These are phyloP conservation scores for Delphinus delphis DNA, from an alignment of 2,113 vertebrate species.

Conservation along the genomic window DNA sequence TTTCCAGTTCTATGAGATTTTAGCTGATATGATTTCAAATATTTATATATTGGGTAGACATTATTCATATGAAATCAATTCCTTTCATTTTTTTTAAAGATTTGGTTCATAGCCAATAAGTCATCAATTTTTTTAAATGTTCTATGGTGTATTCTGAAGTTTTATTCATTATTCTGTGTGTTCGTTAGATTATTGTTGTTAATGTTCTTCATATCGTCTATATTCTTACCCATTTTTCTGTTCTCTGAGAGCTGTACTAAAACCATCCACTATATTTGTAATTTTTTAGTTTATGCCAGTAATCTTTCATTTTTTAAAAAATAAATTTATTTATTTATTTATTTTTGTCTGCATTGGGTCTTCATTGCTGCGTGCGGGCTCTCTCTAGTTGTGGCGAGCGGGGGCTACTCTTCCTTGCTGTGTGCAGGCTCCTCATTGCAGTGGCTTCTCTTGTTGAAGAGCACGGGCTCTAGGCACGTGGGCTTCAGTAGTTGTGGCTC, in stretches of 20 bases:
- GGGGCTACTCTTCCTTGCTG: too few relatives aligned
- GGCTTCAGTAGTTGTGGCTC: too few relatives aligned
- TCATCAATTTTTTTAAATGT: not conserved
- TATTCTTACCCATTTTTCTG: not conserved
- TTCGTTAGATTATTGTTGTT: fast-evolving
- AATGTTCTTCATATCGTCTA: fast-evolving
- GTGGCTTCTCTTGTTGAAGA: too few relatives aligned
- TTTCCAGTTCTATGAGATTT: not conserved
- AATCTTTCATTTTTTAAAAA: not conserved
- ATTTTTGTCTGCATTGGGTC: too few relatives aligned
- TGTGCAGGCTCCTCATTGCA: too few relatives aligned
- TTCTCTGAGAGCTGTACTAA: not conserved
- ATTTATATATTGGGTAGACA: not conserved
- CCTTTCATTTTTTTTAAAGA: not conserved
- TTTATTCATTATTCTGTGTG: fast-evolving
- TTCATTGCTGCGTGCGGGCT: fast-evolving
- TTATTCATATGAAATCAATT: not conserved
- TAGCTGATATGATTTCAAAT: not conserved
- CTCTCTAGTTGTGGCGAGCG: too few relatives aligned
- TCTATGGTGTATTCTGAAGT: not conserved
- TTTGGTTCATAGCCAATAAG: not conserved
- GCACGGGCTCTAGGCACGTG: fast-evolving
- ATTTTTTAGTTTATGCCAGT: too few relatives aligned
- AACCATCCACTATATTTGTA: not conserved
- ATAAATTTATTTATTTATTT: too few relatives aligned